phyloP scores from a whole-genome alignment of 1,140 invertebrate species.

The Propsilocerus akamusi region DNA sequence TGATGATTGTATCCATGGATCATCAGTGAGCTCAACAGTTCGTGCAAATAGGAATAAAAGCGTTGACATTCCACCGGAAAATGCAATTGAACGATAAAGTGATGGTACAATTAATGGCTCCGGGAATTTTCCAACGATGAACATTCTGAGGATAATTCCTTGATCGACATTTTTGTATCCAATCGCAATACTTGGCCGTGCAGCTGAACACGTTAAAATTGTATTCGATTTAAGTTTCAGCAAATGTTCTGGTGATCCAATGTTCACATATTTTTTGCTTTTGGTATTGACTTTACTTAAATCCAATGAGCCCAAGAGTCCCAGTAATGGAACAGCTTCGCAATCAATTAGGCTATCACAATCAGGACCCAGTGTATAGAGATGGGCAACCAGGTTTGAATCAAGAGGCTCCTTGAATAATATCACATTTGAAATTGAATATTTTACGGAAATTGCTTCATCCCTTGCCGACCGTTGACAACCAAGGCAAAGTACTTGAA shows the following conservation, averaged over 20 bases:
- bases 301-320: too few species aligned
- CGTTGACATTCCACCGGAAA: slow-evolving; percentile 18
- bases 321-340: slow-evolving; percentile 7
- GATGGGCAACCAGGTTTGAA: slow-evolving; percentile 13
- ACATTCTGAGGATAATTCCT: background rate
- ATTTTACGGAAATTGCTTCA: background rate
- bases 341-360: slow-evolving; percentile 20
- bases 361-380: slow-evolving; percentile 21
- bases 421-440: slow-evolving; percentile 14
- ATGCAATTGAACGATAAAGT: slow-evolving; percentile 15
- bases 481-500: slow-evolving; percentile 4
- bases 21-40: slow-evolving; percentile 16
- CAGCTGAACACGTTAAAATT: slow-evolving; percentile 15
- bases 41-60: slow-evolving; percentile 20
- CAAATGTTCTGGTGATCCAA: too few species aligned
- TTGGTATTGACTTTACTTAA: too few species aligned
- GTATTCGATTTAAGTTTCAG: slow-evolving; percentile 4
- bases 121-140: background rate
- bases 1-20: slow-evolving; percentile 14
- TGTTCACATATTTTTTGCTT: too few species aligned
- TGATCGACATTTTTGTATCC: background rate
- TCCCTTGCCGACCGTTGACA: background rate
- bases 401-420: slow-evolving; percentile 13
- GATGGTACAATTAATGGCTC: slow-evolving; percentile 14
- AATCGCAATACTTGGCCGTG: slow-evolving; percentile 14